Evolutionary conservation across 2,888 invertebrate species (phyloP), one percentile per base, ranked within the genome.

Genomic region (Imbricaverruca yamaguchii): DNA sequence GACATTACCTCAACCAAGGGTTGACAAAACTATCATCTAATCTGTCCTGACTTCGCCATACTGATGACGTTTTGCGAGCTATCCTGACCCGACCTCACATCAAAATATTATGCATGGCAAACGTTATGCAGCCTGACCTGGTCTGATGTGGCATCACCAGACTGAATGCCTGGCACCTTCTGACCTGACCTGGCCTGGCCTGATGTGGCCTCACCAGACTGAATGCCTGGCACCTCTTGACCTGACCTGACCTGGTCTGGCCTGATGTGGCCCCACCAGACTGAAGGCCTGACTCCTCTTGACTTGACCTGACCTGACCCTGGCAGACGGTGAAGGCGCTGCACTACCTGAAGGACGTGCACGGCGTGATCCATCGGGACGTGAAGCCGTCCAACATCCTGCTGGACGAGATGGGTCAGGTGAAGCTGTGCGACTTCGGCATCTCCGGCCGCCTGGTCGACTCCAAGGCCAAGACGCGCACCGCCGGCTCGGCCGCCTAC

Each of bases 351-450:
- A 99, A 99, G 89, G 97, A 97, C 88, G 92, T 91, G 84, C 98
- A 98, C 87, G 97, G 95, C 83, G 97, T 98, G 82, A 98, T 98
- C 87, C 98, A 98, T 88, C 92, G 98, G 87, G 98, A 98, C 89
- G 96, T 98, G 81, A 98, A 98, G 88, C 99, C 99, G 80, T 98
- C 98, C 85, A 99, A 99, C 89, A 99, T 99, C 85, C 90, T 99
- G 84, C 90, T 99, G 85, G 98, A 98, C 88, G 94, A 95, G 88
- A 92, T 92, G 86, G 98, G 98, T 39, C 94, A 94, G 86, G 95
- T 99, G 13, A 99, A 99, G 88, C 90, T 99, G 63, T 99, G 99
- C 89, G 99, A 99, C 91, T 99, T 99, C 90, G 99, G 99, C 84
- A 99, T 99, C 87, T 98, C 98, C 87, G 99, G 98, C 39, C 92